Base-by-base conservation (phyloP, 2,113 vertebrate species). In the Scytalopus superciliaris region DNA sequence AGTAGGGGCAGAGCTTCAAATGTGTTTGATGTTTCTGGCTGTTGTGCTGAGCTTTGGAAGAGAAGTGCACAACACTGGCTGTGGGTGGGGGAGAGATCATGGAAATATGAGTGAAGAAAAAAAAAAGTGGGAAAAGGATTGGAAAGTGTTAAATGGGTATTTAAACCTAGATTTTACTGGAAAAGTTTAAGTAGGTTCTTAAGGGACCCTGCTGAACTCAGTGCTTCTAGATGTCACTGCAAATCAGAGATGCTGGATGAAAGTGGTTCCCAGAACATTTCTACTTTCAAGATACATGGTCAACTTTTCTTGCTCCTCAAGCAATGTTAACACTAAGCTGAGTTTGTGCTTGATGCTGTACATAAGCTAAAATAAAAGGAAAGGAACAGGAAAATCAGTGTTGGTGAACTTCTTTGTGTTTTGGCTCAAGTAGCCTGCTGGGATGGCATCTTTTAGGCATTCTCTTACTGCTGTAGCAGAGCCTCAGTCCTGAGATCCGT, bases 261-360 rank as follows among this genome's bases (percentile, higher is more conserved):
- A 96, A 92, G 90, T 21, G 13, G 42, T 67, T 96, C 85, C 93
- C 92, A 68, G 89, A 95, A 84, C 62, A 18, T 17, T 94, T 86
- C 47, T 89, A 79, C 52, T 94, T 93, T 93, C 56, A 70, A 84
- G 88, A 90, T 76, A 74, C 14, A 1, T 37, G 40, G 70, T 64
- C 84, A 93, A 27, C 28, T 78, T 42, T 49, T 37, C 42, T 77
- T 21, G 17, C 31, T 90, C 67, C 73, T 94, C 47, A 67, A 93
- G 76, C 12, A 39, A 35, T 2, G 15, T 55, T 90, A 93, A 42
- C 39, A n/a, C 33, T 47, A 31, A 57, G 22, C 63, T 40, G 74
- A 62, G 50, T 37, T 80, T 44, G 44, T 75, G 60, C 56, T 81
- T 91, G 81, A 70, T 84, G 79, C 49, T 81, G 40, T 82, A 78